A percentile compares a stretch with the other conserved stretches of the same genome.
phyloP scores from a whole-genome alignment of 1,140 invertebrate species.

The Pomacea maculata region DNA sequence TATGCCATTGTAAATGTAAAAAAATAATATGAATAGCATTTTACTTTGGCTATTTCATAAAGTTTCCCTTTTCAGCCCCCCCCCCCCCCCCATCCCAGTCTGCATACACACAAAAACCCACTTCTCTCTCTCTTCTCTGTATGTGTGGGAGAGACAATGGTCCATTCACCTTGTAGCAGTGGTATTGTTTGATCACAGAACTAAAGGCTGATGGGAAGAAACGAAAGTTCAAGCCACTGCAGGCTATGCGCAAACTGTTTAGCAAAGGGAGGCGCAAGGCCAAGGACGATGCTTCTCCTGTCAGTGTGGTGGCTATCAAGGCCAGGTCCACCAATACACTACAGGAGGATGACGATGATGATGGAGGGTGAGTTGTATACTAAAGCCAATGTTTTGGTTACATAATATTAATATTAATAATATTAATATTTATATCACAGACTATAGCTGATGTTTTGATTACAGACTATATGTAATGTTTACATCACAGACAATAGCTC shows the following conservation, averaged over 20 bases:
- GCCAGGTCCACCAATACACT: slow-evolving; percentile 45
- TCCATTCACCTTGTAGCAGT: neutral
- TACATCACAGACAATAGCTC: too few species aligned
- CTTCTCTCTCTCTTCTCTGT: slow-evolving; percentile 2
- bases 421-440: too few species aligned
- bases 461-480: too few species aligned
- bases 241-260: slow-evolving; percentile 47
- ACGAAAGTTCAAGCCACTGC: slow-evolving; percentile 50
- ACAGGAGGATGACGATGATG: slow-evolving; percentile 38
- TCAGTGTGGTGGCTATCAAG: slow-evolving; percentile 35
- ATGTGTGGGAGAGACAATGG: neutral
- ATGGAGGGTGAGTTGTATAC: slow-evolving; percentile 36
- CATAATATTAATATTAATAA: too few species aligned
- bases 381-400: too few species aligned
- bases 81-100: too few species aligned
- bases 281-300: slow-evolving; percentile 28
- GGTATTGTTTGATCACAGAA: slow-evolving; percentile 32
- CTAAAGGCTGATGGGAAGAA: slow-evolving; percentile 39
- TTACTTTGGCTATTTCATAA: neutral
- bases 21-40: too few species aligned
- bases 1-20: too few species aligned
- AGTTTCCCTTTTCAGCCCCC: neutral
- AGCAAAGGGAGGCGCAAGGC: slow-evolving; percentile 36
- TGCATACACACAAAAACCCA: neutral
- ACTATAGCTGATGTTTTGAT: too few species aligned